Conservation (phyloP, 2,888 invertebrate genomes). For the Ophion ellenae region DNA sequence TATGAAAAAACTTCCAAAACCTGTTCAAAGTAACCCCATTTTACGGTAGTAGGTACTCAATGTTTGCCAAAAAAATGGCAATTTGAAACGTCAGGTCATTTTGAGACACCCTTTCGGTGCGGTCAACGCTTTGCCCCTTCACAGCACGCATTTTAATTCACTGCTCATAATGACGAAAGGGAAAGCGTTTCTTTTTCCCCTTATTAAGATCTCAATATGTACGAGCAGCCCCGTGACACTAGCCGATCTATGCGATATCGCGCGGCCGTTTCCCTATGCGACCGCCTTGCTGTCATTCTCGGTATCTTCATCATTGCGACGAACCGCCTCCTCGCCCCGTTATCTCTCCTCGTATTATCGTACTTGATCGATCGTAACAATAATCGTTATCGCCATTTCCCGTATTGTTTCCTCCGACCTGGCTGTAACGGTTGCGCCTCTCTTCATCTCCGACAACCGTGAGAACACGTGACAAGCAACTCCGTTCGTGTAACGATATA, state of each 20-base stretch:
- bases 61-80: no score
- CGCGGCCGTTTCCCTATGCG: neutral
- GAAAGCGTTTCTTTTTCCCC: neutral
- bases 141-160: no score
- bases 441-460: constrained; percentile 5
- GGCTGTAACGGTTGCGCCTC: constrained; percentile 18
- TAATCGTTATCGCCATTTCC: constrained; percentile 55
- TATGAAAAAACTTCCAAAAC: no score
- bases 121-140: neutral
- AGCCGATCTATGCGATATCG: no score
- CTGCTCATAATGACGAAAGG: no score
- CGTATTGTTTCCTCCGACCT: constrained; percentile 21
- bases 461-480: neutral
- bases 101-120: neutral
- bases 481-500: no score
- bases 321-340: constrained; percentile 19
- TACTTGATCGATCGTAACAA: constrained; percentile 59
- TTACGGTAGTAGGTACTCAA: no score
- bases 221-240: no score
- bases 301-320: constrained; percentile 54
- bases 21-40: no score
- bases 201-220: neutral
- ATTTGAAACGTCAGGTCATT: no score
- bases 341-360: constrained; percentile 44
- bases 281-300: constrained; percentile 42